phyloP scores from a whole-genome alignment of 2,888 invertebrate species.

The Hydrotaea diabolus region DNA sequence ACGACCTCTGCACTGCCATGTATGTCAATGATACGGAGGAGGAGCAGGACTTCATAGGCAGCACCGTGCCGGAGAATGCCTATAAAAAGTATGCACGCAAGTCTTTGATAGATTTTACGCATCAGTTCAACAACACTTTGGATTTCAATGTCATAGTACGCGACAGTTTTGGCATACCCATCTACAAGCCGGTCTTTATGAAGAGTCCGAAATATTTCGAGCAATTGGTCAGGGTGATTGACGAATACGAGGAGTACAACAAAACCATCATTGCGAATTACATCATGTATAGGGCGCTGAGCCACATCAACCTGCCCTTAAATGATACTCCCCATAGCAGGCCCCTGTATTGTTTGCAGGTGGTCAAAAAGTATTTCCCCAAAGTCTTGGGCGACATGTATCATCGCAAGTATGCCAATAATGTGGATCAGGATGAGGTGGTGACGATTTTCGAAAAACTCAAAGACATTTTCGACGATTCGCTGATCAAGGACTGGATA shows the following conservation, averaged over 20 bases:
- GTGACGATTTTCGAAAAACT: conserved; percentile 69
- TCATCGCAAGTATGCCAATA: conserved; percentile 69
- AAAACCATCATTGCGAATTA: conserved; percentile 76
- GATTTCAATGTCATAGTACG: conserved; percentile 74
- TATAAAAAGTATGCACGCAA: conserved; percentile 73
- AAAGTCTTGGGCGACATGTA: conserved; percentile 76
- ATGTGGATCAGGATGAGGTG: conserved; percentile 69
- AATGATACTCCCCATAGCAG: conserved; percentile 60
- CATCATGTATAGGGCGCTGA: conserved; percentile 77
- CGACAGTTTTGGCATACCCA: conserved; percentile 70
- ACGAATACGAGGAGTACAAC: conserved; percentile 70
- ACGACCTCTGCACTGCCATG: conserved; percentile 74
- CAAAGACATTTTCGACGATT: conserved; percentile 69
- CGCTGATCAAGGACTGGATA: conserved; percentile 73
- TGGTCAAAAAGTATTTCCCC: conserved; percentile 73
- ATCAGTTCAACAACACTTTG: conserved; percentile 69
- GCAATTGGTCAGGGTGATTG: conserved; percentile 74
- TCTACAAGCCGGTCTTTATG: conserved; percentile 76
- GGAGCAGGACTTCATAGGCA: conserved; percentile 57
- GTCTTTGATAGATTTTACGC: conserved; percentile 70
- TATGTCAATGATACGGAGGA: conserved; percentile 42
- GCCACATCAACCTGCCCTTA: conserved; percentile 69
- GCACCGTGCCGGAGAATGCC: conserved; percentile 50
- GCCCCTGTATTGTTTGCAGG: conserved; percentile 69
- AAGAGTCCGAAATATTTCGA: conserved; percentile 73